Evolutionary conservation across 2,797 vertebrate species (phyloP).

Genomic region (Lithobates pipiens): DNA sequence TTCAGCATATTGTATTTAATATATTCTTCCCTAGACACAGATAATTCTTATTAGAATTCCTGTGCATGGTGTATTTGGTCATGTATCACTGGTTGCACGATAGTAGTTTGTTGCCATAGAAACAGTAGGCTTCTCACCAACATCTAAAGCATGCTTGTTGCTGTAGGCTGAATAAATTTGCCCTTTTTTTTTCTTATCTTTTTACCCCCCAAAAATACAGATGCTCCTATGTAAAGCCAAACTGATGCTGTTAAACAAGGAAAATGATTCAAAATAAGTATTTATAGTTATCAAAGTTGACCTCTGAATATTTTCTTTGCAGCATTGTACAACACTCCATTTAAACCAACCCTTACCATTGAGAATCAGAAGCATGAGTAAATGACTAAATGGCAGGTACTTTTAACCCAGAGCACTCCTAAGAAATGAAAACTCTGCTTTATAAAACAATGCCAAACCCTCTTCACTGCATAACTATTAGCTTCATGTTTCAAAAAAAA

Average conservation of each 20-base stretch:
- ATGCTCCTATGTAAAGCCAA: background rate
- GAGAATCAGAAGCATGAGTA: too few relatives aligned
- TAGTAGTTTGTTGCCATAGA: conserved; percentile 54
- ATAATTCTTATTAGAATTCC: conserved; percentile 43
- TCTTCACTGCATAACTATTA: too few relatives aligned
- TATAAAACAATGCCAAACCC: too few relatives aligned
- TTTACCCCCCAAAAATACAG: background rate
- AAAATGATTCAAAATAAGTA: background rate
- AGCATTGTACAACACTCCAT: background rate
- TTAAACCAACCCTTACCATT: too few relatives aligned
- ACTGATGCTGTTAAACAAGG: background rate
- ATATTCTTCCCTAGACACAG: conserved; percentile 16
- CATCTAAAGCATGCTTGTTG: conserved; percentile 40
- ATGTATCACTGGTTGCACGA: conserved; percentile 45
- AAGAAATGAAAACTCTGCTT: too few relatives aligned
- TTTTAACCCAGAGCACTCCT: too few relatives aligned
- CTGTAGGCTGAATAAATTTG: conserved; percentile 44
- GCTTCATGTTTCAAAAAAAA: too few relatives aligned
- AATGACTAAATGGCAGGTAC: too few relatives aligned
- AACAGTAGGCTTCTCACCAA: conserved; percentile 35
- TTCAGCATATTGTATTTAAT: background rate
- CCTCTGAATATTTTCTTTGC: background rate
- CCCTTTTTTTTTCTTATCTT: conserved; percentile 1
- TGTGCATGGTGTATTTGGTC: conserved; percentile 42
- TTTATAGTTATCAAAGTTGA: background rate